Conservation (phyloP, 2,888 invertebrate species). For the Eupithecia vulgata region DNA sequence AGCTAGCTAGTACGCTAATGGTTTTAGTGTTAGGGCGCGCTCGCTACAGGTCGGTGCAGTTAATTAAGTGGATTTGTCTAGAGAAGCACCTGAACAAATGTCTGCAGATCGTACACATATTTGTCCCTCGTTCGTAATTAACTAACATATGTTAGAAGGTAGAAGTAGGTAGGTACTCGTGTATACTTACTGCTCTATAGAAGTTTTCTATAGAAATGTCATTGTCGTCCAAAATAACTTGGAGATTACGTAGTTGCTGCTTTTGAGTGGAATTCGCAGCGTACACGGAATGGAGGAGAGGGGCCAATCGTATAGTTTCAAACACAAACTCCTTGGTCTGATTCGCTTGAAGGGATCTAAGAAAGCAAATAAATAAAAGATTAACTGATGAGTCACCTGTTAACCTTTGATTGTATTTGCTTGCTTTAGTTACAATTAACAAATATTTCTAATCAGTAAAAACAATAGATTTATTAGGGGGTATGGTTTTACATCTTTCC, state of each 20-base stretch:
- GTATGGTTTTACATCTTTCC: background rate
- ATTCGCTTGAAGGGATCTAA: slow-evolving; percentile 60
- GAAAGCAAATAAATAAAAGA: background rate
- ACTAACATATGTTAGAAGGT: no score
- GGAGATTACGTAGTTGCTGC: slow-evolving; percentile 56
- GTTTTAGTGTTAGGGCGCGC: background rate
- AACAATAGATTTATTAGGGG: background rate
- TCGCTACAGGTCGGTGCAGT: background rate
- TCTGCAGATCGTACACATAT: no score
- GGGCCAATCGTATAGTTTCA: slow-evolving; percentile 58
- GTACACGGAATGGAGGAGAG: slow-evolving; percentile 63
- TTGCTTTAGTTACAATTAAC: background rate
- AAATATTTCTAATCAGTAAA: background rate
- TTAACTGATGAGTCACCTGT: background rate
- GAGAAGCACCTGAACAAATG: no score
- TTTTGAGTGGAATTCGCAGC: slow-evolving; percentile 50
- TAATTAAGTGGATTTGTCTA: background rate
- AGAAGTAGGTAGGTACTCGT: no score
- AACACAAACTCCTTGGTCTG: slow-evolving; percentile 66
- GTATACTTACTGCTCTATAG: slow-evolving; percentile 59
- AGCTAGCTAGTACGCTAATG: background rate
- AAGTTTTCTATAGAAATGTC: slow-evolving; percentile 60
- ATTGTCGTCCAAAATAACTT: slow-evolving; percentile 68
- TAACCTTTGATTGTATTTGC: no score
- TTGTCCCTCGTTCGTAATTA: no score